Evolutionary conservation across 1,140 invertebrate genomes (phyloP).

Genomic region (Apis dorsata): DNA sequence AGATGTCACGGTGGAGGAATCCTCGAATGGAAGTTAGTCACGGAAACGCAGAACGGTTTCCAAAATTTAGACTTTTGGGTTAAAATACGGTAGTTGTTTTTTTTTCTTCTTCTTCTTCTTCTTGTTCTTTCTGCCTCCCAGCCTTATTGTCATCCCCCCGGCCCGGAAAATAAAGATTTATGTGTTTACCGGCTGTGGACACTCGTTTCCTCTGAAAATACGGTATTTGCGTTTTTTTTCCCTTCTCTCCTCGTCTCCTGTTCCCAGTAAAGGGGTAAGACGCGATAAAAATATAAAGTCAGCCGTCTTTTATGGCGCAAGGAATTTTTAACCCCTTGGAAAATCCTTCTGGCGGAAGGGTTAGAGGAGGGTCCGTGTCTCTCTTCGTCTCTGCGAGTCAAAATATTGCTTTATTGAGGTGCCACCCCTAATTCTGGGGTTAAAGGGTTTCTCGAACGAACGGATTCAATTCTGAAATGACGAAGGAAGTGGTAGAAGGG

Average conservation of each 20-base stretch:
- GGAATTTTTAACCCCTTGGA: slow-evolving; percentile 71
- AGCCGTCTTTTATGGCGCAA: slow-evolving; percentile 39
- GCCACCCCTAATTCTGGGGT: slow-evolving; percentile 53
- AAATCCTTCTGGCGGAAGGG: slow-evolving; percentile 55
- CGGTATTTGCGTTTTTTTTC: slow-evolving; percentile 54
- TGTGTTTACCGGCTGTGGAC: slow-evolving; percentile 60
- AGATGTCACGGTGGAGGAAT: too few species aligned
- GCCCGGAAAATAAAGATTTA: slow-evolving; percentile 67
- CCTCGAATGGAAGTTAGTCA: slow-evolving; percentile 11
- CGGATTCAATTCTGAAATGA: slow-evolving; percentile 62
- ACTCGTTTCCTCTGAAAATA: slow-evolving; percentile 52
- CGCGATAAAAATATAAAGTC: slow-evolving; percentile 73
- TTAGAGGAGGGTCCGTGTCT: slow-evolving; percentile 21
- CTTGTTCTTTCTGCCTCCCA: neutral
- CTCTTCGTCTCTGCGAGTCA: slow-evolving; percentile 52
- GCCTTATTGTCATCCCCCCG: slow-evolving; percentile 10
- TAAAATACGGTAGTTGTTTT: slow-evolving; percentile 64
- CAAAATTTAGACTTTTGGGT: slow-evolving; percentile 58
- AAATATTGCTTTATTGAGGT: slow-evolving; percentile 77
- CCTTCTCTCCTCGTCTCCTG: too few species aligned
- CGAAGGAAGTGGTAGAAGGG: neutral
- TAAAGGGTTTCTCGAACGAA: slow-evolving; percentile 67
- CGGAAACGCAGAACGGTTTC: neutral
- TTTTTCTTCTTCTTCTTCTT: neutral
- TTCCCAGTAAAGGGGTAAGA: slow-evolving; percentile 51